A percentile compares a stretch with the other conserved stretches of the same genome.
phyloP scores from a whole-genome alignment of 1,140 invertebrate species.

The Oryctes rhinoceros region DNA sequence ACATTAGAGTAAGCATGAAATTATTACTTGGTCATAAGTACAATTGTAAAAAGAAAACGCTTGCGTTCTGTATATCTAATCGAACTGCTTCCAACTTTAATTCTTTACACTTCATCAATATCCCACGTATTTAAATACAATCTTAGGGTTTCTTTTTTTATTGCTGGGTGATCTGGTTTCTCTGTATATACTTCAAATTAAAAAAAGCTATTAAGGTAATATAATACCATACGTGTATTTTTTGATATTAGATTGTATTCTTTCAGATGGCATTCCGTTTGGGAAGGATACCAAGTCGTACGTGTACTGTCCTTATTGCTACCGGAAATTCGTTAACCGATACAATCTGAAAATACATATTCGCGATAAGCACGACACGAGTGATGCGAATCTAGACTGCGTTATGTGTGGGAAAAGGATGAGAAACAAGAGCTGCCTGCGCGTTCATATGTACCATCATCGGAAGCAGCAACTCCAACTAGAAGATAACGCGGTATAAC shows the following conservation, averaged over 20 bases:
- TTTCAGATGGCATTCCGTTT: slow-evolving; percentile 52
- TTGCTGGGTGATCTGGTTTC: slow-evolving; percentile 43
- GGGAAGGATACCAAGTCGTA: slow-evolving; percentile 62
- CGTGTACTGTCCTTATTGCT: slow-evolving; percentile 67
- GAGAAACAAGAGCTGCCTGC: slow-evolving; percentile 67
- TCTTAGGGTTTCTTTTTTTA: slow-evolving; percentile 38
- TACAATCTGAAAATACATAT: slow-evolving; percentile 71
- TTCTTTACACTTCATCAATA: slow-evolving; percentile 1
- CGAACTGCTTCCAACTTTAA: background rate
- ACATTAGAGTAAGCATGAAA: background rate
- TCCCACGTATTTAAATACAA: slow-evolving; percentile 17
- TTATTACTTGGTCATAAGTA: background rate
- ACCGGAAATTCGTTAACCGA: slow-evolving; percentile 68
- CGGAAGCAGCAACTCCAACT: slow-evolving; percentile 62
- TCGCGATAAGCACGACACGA: slow-evolving; percentile 66
- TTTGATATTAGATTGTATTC: slow-evolving; percentile 46
- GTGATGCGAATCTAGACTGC: slow-evolving; percentile 64
- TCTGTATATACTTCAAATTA: slow-evolving; percentile 44
- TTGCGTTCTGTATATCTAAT: background rate
- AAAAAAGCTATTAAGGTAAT: slow-evolving; percentile 48
- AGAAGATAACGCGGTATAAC: slow-evolving; percentile 34
- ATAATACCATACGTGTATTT: slow-evolving; percentile 41
- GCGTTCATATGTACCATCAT: slow-evolving; percentile 69
- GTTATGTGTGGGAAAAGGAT: slow-evolving; percentile 67
- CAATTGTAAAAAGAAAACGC: too few species aligned